Evolutionary conservation across 2,888 invertebrate genomes (phyloP).

Genomic region (Ophioninae sp.): DNA sequence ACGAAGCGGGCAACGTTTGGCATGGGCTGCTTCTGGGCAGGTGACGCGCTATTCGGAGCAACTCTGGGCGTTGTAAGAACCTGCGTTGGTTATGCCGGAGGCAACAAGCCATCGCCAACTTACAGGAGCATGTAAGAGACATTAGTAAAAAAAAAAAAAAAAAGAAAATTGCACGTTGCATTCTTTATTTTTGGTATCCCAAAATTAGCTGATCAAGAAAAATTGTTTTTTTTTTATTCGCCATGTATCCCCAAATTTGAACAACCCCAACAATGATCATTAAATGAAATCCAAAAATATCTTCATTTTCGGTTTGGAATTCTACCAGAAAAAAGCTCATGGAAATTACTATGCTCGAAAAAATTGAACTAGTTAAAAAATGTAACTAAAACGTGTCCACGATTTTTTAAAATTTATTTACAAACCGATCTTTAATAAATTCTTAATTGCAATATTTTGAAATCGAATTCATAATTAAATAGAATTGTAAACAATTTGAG

Average conservation of each 20-base stretch:
- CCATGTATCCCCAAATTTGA: neutral
- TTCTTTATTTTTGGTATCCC: neutral
- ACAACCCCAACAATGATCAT: neutral
- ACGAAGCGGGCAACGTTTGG: conserved; percentile 91
- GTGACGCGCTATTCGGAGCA: conserved; percentile 91
- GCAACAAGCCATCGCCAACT: conserved; percentile 89
- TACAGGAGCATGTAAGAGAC: conserved; percentile 91
- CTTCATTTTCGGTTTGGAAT: neutral
- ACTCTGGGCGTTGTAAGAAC: conserved; percentile 90
- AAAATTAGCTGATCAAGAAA: neutral
- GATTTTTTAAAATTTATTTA: neutral
- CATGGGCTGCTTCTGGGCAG: conserved; percentile 97
- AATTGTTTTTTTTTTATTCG: neutral
- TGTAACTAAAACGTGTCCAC: neutral
- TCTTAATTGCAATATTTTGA: no score
- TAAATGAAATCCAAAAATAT: neutral
- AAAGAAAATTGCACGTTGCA: neutral
- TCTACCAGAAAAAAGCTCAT: neutral
- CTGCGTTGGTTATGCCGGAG: conserved; percentile 97
- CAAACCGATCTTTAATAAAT: neutral
- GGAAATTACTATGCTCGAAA: neutral
- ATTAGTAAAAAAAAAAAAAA: neutral
- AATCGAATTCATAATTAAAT: no score
- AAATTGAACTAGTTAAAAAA: neutral
- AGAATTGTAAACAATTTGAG: no score